Evolutionary conservation across 1,140 invertebrate species (phyloP), one percentile per base, ranked within the genome.

Genomic region (Akabosia matsudoensis): DNA sequence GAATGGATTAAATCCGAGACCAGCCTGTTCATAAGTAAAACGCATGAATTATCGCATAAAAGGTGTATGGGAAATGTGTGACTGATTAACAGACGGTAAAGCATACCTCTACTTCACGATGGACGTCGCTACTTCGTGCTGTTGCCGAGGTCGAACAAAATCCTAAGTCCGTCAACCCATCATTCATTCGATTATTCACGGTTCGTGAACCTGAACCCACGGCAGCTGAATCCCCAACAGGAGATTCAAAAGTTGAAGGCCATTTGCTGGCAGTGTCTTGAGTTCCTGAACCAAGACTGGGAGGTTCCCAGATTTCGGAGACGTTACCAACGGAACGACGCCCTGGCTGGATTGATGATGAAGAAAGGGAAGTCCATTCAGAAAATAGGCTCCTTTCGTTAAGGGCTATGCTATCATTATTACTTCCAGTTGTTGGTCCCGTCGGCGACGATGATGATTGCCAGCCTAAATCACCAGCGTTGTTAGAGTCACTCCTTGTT

Each of bases 1-100:
- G 34, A 81, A 81, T 1, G 80, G 80, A 54, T 81, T 81, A 33
- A 81, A 81, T 34, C 80, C 80, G 26, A 81, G 77, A 14, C 80
- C 80, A 1, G 80, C 80, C 80, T 81, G 70, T 24, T 18, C 31
- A 67, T 64, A 73, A 73, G 24, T 74, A 10, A 26, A 30, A 70
- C 24, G 13, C 18, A 76, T 24, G 1, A 13, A 52, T 33, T 2
- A 37, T 33, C 61, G 72, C 0, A 70, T 34, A 33, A 24, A 7
- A 34, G 34, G 73, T 73, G 1, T 1, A 24, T 34, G 1, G 33
- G 7, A 14, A 31, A 10, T 28, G 26, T 71, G 31, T 26, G 14
- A 67, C 61, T 16, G 13, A 26, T 13, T 13, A 16, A 16, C 13
- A 16, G 13, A 67, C 14, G 26, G 14, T 26, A 13, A 67, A n/a